Evolutionary conservation across 2,888 invertebrate genomes (phyloP).

Genomic region (Macrophya alboannulata): DNA sequence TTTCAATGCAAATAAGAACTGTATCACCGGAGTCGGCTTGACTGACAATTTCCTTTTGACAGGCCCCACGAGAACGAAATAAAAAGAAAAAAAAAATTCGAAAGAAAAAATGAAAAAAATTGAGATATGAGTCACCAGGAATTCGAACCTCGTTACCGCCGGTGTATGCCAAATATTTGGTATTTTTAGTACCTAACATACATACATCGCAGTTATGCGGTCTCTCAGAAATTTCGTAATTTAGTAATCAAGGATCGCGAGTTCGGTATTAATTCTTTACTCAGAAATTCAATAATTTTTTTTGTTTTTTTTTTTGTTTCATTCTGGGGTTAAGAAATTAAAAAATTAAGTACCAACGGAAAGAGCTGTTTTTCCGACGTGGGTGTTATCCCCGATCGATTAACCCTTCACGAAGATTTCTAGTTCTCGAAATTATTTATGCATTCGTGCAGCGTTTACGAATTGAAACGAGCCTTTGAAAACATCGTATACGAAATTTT

Average conservation of each 20-base stretch:
- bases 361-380: too few relatives aligned
- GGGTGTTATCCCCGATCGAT: slow-evolving; percentile 27
- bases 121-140: not conserved
- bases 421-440: not conserved
- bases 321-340: not conserved
- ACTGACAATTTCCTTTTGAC: slow-evolving; percentile 7
- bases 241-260: not conserved
- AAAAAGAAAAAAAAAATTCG: not conserved
- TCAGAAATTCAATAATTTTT: not conserved
- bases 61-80: not conserved
- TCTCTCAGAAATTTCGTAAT: not conserved
- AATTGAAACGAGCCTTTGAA: not conserved
- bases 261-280: not conserved
- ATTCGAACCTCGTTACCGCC: not conserved
- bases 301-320: not conserved
- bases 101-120: not conserved
- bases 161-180: not conserved
- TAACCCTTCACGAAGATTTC: not conserved
- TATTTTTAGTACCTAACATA: not conserved
- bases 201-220: not conserved
- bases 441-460: not conserved
- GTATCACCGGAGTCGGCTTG: not conserved
- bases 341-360: too few relatives aligned
- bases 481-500: not conserved
- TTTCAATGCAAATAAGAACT: not conserved